These are phyloP conservation scores for Trachelus tabidus DNA, from an alignment of 2,888 invertebrate genomes.

Conservation along the genomic window DNA sequence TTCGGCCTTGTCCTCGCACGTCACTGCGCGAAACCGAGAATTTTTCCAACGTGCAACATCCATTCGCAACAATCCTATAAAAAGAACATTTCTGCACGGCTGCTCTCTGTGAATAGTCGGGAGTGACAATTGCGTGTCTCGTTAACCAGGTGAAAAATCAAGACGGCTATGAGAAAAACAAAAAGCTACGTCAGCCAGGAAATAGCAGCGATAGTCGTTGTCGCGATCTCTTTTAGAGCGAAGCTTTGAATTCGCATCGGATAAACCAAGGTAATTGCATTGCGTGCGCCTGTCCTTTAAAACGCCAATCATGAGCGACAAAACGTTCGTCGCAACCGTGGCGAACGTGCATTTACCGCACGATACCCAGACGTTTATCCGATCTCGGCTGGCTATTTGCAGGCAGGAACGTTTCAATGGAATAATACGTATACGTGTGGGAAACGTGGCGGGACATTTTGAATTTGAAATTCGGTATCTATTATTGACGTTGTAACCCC, in stretches of 20 bases:
- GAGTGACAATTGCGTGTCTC: neutral
- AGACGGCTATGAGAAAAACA: neutral
- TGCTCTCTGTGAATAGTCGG: neutral
- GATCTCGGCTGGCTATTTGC: neutral
- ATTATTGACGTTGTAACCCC: neutral
- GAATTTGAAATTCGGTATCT: neutral
- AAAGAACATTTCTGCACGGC: neutral
- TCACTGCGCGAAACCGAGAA: neutral
- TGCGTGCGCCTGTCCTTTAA: constrained; percentile 64
- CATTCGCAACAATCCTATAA: neutral
- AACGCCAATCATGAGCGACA: constrained; percentile 65
- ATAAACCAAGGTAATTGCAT: constrained; percentile 62
- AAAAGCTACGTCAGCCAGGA: neutral
- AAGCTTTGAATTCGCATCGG: neutral
- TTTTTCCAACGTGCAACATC: neutral
- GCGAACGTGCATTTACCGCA: constrained; percentile 48
- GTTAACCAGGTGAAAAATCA: neutral
- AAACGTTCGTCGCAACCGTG: constrained; percentile 60
- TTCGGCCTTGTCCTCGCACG: neutral
- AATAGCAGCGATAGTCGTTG: neutral
- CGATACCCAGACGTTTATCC: constrained; percentile 24
- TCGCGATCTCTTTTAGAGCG: neutral
- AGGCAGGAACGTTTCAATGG: neutral
- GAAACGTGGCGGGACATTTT: neutral
- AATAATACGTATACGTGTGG: neutral